These are phyloP conservation scores for Neogale vison DNA, from an alignment of 2,113 vertebrate species.

Conservation along the genomic window DNA sequence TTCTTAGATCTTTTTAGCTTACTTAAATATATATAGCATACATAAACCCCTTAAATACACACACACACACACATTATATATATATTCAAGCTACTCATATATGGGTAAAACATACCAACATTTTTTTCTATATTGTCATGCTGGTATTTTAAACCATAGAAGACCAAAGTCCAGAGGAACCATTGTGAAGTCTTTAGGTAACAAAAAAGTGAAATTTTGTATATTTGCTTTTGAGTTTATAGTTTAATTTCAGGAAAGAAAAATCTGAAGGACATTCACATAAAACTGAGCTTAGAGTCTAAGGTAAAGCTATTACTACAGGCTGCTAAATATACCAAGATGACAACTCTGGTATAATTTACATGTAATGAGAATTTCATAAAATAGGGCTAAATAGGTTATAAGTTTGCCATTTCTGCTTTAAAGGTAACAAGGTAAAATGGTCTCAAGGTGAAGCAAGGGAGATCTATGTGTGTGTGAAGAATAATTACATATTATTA, in stretches of 20 bases:
- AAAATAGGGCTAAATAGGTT: not conserved
- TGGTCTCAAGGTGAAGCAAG: not conserved
- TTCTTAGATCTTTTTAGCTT: not conserved
- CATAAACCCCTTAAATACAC: not conserved
- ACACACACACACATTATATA: not conserved
- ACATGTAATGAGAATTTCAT: not conserved
- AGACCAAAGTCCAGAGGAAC: not conserved
- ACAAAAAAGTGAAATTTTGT: not conserved
- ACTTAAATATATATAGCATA: not conserved
- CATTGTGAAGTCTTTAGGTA: not conserved
- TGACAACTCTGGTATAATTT: not conserved
- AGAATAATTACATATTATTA: not conserved
- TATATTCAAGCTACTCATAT: not conserved
- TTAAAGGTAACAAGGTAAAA: not conserved
- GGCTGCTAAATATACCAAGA: not conserved
- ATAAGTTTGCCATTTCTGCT: not conserved
- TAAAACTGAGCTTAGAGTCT: constrained; percentile 1
- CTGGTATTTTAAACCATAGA: not conserved
- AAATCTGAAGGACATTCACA: not conserved
- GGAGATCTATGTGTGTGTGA: not conserved
- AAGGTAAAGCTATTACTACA: not conserved
- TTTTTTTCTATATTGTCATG: not conserved
- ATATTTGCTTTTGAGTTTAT: constrained; percentile 3
- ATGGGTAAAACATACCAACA: not conserved
- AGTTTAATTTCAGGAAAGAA: constrained; percentile 11